Conservation (phyloP, 2,888 invertebrate genomes). For the Shargacucullia verbasci region DNA sequence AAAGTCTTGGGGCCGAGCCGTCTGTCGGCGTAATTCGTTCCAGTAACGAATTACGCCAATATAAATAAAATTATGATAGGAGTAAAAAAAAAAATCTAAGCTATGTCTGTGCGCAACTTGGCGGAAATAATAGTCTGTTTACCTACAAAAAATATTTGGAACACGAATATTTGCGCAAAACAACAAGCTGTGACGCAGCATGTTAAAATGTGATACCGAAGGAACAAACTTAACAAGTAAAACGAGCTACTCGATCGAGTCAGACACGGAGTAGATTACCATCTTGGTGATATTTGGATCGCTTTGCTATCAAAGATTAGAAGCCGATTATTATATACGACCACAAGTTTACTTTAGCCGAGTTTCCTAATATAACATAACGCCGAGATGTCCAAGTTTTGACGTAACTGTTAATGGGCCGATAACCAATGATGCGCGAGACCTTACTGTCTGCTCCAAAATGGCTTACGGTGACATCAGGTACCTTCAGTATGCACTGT, state of each 20-base stretch:
- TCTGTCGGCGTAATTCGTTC: constrained; percentile 12
- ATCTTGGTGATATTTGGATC: neutral
- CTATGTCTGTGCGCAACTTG: too few relatives aligned
- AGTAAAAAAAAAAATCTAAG: too few relatives aligned
- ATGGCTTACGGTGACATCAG: constrained; percentile 5
- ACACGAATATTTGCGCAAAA: neutral
- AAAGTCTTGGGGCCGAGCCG: neutral
- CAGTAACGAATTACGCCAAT: too few relatives aligned
- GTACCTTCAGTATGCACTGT: neutral
- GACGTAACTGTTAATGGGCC: neutral
- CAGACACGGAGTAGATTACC: too few relatives aligned
- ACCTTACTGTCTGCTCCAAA: neutral
- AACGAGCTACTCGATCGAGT: too few relatives aligned
- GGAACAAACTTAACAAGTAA: neutral
- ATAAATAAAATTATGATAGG: too few relatives aligned
- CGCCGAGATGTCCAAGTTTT: neutral
- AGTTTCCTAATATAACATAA: too few relatives aligned
- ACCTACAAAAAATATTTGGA: neutral
- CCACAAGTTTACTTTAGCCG: too few relatives aligned
- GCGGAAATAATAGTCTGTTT: neutral
- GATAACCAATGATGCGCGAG: neutral
- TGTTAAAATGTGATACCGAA: too few relatives aligned
- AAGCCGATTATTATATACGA: too few relatives aligned
- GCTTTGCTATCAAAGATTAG: neutral
- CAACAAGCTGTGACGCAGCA: neutral